Evolutionary conservation across 2,888 invertebrate species (phyloP).

Genomic region (Plusia festucae): DNA sequence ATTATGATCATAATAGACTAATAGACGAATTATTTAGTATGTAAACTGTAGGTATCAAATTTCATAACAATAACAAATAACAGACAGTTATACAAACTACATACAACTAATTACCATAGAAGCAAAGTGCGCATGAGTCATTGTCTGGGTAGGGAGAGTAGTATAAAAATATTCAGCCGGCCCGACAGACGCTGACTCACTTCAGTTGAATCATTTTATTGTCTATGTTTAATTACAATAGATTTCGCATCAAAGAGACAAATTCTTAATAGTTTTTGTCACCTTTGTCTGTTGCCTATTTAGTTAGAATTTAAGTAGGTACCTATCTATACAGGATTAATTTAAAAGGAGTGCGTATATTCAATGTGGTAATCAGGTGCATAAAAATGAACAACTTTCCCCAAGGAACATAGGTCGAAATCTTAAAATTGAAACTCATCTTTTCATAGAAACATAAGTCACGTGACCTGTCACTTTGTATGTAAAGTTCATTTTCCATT

Average conservation of each 20-base stretch:
- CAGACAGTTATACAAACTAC: slow-evolving; percentile 19
- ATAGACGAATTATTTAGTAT: no score
- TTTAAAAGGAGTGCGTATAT: no score
- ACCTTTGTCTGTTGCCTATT: slow-evolving; percentile 17
- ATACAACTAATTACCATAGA: slow-evolving; percentile 44
- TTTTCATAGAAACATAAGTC: no score
- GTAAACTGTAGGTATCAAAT: not conserved
- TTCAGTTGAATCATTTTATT: slow-evolving; percentile 62
- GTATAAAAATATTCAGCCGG: slow-evolving; percentile 62
- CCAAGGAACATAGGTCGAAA: no score
- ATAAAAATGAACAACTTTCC: no score
- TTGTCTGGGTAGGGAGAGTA: slow-evolving; percentile 57
- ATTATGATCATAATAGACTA: no score
- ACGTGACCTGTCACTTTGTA: no score
- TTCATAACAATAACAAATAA: not conserved
- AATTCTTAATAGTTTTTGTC: slow-evolving; percentile 29
- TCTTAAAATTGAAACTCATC: no score
- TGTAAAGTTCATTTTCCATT: no score
- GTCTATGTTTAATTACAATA: slow-evolving; percentile 49
- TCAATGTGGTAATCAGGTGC: no score
- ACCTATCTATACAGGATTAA: no score
- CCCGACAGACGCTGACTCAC: slow-evolving; percentile 61
- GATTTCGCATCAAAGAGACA: slow-evolving; percentile 10
- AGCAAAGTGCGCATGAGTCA: slow-evolving; percentile 58
- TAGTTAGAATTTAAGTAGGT: no score